Percentiles rank a stretch among this genome's conserved stretches.
Conservation (phyloP, 2,113 vertebrate species). For the Heterotis niloticus region DNA sequence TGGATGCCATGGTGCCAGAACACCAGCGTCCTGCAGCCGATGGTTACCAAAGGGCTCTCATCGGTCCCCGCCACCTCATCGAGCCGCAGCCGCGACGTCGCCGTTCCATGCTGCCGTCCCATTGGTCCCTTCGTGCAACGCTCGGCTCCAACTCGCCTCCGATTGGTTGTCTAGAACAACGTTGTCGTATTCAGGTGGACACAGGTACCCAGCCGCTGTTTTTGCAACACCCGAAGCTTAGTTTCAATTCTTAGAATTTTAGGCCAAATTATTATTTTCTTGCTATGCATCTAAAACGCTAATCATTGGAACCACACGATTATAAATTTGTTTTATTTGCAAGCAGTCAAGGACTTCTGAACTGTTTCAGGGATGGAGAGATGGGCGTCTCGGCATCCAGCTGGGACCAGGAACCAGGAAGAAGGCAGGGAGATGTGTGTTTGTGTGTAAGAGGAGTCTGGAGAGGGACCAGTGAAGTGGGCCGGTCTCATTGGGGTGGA, state of each 20-base stretch:
- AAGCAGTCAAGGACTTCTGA: not conserved
- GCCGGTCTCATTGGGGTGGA: not conserved
- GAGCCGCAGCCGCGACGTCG: no score
- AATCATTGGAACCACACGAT: not conserved
- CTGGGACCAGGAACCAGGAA: not conserved
- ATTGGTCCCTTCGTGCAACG: not conserved
- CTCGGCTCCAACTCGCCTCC: no score
- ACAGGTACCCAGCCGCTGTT: not conserved
- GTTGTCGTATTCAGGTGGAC: not conserved
- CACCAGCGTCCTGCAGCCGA: no score
- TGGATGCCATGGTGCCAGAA: not conserved
- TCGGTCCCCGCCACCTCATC: no score
- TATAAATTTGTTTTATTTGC: not conserved
- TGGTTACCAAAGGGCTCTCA: no score
- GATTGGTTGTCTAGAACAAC: no score
- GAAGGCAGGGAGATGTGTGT: not conserved
- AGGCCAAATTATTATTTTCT: no score
- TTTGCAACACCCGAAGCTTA: not conserved
- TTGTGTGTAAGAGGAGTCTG: not conserved
- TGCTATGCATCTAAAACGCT: no score
- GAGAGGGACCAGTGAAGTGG: not conserved
- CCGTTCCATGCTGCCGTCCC: not conserved
- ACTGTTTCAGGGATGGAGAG: not conserved
- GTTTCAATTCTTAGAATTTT: slow-evolving; percentile 9
- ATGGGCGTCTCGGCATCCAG: not conserved